phyloP scores from a whole-genome alignment of 2,113 vertebrate genomes.

The Monopterus albus region DNA sequence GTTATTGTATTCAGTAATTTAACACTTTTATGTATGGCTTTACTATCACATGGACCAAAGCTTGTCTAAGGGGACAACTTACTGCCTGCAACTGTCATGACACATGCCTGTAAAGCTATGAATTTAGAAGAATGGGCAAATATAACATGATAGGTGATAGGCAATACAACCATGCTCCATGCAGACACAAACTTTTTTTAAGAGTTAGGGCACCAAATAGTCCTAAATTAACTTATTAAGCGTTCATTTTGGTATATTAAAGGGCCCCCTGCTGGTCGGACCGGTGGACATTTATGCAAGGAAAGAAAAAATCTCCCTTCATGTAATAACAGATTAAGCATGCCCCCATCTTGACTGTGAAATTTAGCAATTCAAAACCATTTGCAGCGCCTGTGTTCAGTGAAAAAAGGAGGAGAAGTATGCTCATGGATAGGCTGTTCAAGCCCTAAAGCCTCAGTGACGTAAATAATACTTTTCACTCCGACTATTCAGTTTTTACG shows the following conservation, averaged over 20 bases:
- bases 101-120: background rate
- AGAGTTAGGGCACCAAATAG: conserved; percentile 3
- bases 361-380: conserved; percentile 55
- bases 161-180: background rate
- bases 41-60: conserved; percentile 43
- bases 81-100: background rate
- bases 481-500: too few species aligned
- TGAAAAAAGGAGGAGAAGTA: conserved; percentile 40
- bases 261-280: conserved; percentile 64
- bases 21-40: conserved; percentile 68
- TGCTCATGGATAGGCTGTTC: conserved; percentile 25
- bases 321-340: conserved; percentile 57
- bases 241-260: conserved; percentile 31
- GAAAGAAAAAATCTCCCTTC: conserved; percentile 31
- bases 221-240: conserved; percentile 24
- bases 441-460: conserved; percentile 25
- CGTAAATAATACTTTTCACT: conserved; percentile 30
- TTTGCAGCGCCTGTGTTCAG: conserved; percentile 14
- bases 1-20: conserved; percentile 55
- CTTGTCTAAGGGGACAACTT: conserved; percentile 8
- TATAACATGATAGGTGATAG: too few species aligned
- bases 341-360: conserved; percentile 48
- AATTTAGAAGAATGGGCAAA: background rate
- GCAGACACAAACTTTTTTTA: background rate
- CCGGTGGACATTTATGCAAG: background rate